Base-by-base conservation (phyloP, 2,113 vertebrate genomes). In the Tupaia tana region DNA sequence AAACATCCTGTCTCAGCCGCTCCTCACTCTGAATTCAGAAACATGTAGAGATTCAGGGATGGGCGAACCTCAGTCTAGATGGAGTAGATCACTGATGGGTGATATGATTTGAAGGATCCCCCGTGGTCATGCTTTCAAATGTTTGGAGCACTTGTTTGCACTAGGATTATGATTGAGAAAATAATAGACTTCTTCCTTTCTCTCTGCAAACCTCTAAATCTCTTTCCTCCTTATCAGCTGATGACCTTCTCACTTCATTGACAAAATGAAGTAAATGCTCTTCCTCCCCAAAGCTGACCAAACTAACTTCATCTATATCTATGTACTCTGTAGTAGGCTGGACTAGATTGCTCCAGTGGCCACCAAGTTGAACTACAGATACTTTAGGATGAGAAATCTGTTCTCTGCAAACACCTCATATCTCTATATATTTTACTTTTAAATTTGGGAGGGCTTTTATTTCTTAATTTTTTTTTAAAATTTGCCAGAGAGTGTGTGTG, bases 141-240 rank as follows among this genome's bases (percentile, higher is more conserved):
- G 52, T 75, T n/a, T 83, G 18, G 59, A 75, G 77, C 22, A 31
- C 34, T 73, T 3, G 80, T 74, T 56, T 29, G 74, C 15, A 86
- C 64, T 81, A 24, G 18, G 25, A 43, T 74, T 52, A 4, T 4
- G 61, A 88, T 19, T 85, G 75, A 91, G 88, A 91, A 93, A 90
- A 70, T 34, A 61, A 9, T 24, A n/a, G 63, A 56, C 91, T 93
- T 90, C 71, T 24, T 89, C 81, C 56, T n/a, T 92, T 89, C 27
- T 78, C 52, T 90, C 77, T 79, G 31, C 24, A 84, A 31, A 73
- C 7, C 83, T 83, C 87, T 78, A 71, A 89, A 73, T 43, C 86
- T 74, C 78, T 80, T 34, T 69, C 29, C 16, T 86, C 66, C n/a
- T 59, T 75, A 11, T 67, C 77, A 77, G 27, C 70, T 67, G 54